Evolutionary conservation across 2,113 vertebrate species (phyloP), one percentile per base, ranked within the genome.

Genomic region (Pangasianodon gigas): DNA sequence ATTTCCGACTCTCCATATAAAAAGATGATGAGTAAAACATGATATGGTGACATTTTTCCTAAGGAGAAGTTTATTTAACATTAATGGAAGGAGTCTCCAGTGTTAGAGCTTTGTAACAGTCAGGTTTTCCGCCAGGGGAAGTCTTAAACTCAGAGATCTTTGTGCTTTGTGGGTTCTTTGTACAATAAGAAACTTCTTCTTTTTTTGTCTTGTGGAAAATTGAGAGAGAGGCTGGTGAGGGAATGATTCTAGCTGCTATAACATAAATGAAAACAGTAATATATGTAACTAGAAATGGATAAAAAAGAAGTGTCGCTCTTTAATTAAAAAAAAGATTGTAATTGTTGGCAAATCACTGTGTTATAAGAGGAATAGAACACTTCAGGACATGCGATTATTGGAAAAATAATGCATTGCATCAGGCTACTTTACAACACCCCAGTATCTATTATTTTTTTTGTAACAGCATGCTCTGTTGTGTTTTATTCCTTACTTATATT

Each of bases 351-450:
- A 51, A 80, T 80, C 14, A 18, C 14, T 56, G 29, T 13, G 2
- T 80, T 80, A n/a, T 52, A n/a, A 56, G 26, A 37, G 54, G 18
- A 21, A 19, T 58, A 60, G 26, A 54, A 54, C 51, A 41, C 29
- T 54, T 54, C 51, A 56, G 6, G 29, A 84, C 54, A 60, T 58
- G 9, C 2, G 24, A 52, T 37, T 83, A 32, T 60, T 60, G 52
- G 81, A 60, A 84, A 84, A 41, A 84, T 84, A 84, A 84, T 84
- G 82, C 82, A 26, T 21, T 44, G 37, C 4, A 0, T 83, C 52
- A 82, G 77, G n/a, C 80, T 56, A 82, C 46, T 10, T 58, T 8
- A 41, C 81, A 11, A n/a, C 13, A 80, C 9, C 26, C 3, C 7
- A 5, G 8, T 2, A 18, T 81, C n/a, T n/a, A 81, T 81, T 82